Evolutionary conservation across 2,888 invertebrate genomes (phyloP).

Genomic region (Gisinianus flammeolus): DNA sequence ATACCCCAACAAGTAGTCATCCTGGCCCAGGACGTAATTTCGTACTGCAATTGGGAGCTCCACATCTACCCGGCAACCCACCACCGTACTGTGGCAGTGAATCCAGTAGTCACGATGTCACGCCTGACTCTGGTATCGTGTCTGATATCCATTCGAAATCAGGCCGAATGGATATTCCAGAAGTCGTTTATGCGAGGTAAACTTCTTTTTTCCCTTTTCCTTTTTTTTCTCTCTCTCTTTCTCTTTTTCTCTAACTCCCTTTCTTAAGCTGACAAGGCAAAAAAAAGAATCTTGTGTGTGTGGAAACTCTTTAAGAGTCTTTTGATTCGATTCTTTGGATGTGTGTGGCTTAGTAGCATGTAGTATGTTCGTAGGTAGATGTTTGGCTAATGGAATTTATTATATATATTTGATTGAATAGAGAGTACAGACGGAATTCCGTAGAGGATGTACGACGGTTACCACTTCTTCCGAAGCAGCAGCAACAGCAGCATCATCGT

Average conservation of each 20-base stretch:
- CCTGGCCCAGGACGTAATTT: constrained; percentile 58
- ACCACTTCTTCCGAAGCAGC: constrained; percentile 54
- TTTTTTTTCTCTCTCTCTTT: neutral
- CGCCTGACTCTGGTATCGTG: constrained; percentile 58
- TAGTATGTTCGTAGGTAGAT: no score
- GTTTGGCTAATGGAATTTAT: no score
- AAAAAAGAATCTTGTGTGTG: no score
- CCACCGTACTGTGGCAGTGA: constrained; percentile 59
- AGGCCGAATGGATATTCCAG: constrained; percentile 57
- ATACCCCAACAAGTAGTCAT: constrained; percentile 49
- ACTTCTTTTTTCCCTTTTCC: constrained; percentile 3
- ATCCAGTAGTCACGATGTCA: constrained; percentile 59
- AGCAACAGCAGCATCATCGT: constrained; percentile 47
- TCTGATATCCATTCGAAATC: constrained; percentile 59
- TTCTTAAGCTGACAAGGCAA: neutral
- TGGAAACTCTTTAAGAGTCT: no score
- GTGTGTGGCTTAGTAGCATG: no score
- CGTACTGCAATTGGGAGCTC: constrained; percentile 57
- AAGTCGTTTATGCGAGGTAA: constrained; percentile 58
- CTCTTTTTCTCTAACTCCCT: neutral
- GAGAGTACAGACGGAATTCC: constrained; percentile 58
- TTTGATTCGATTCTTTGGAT: neutral
- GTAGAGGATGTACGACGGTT: constrained; percentile 58
- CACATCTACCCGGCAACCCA: constrained; percentile 57
- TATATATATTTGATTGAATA: constrained; percentile 36